Evolutionary conservation across 2,888 invertebrate genomes (phyloP), one percentile per base, ranked within the genome.

Genomic region (Agonopterix heracliana): DNA sequence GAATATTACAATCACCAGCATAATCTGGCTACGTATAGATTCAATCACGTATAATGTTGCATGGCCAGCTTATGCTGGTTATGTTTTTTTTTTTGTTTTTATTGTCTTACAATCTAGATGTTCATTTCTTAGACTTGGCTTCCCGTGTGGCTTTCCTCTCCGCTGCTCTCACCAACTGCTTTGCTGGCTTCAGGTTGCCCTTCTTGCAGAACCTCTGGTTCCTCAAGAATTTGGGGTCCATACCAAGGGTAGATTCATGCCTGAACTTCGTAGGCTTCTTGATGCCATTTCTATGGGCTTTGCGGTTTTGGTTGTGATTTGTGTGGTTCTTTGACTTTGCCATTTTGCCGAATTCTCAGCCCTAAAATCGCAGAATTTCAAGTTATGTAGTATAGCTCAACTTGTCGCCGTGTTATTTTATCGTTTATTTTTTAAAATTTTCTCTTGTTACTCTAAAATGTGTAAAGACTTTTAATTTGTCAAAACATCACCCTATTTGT

Each of bases 261-360:
- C 95, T 93, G 81, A 93, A 92, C 62, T 94, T 93, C 78, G 91
- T 95, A 43, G 98, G 98, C 77, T 95, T 96, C 82, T 96, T 95
- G 78, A 99, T 99, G 59, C 98, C 98, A 93, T 99, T 99, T 63
- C 99, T 93, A 81, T 99, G 99, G 59, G 96, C 97, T 89, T 99
- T 99, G 58, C 96, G 94, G 88, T 95, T 98, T 90, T 99, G 99
- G 87, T 99, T 99, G 85, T 99, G 99, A 93, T 96, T 97, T 75
- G 99, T 99, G 88, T 98, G 98, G 92, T 99, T 99, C 93, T 99
- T 99, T 61, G 98, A 98, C 95, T 99, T 99, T 64, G 99, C 99
- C 99, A 99, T 99, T 83, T 78, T 75, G 65, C 55, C 62, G 60
- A 58, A 64, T 64, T 64, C 56, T 56, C 56, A 61, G 49, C 62